Conservation (phyloP, 2,888 invertebrate genomes). For the Tipula helvola region DNA sequence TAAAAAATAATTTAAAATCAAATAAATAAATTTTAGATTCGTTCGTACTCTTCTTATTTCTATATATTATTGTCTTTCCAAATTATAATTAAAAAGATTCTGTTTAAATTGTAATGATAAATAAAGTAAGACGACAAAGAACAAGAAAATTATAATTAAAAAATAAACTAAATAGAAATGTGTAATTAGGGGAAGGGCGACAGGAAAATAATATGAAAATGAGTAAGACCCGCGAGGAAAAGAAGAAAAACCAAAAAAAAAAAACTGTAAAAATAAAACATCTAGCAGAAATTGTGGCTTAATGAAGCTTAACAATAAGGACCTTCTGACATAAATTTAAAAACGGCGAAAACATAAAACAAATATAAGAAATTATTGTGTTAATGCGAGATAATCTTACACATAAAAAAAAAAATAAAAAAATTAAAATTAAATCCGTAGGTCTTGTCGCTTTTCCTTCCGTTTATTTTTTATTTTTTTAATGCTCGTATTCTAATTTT, state of each 20-base stretch:
- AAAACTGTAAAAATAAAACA: not conserved
- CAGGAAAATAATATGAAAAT: not conserved
- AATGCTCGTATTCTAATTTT: not conserved
- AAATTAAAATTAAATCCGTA: not conserved
- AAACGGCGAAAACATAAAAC: slow-evolving; percentile 5
- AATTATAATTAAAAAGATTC: not conserved
- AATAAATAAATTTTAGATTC: not conserved
- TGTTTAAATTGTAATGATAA: not conserved
- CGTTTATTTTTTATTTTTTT: not conserved
- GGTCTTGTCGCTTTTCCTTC: not conserved
- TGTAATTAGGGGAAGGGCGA: not conserved
- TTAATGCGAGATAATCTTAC: slow-evolving; percentile 9
- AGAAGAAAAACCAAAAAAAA: not conserved
- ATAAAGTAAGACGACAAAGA: not conserved
- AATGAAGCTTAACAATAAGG: slow-evolving; percentile 9
- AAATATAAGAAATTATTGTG: not conserved
- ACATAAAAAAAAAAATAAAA: not conserved
- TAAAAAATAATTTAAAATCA: not conserved
- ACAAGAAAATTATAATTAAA: not conserved
- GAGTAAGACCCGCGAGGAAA: not conserved
- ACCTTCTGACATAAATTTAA: not conserved
- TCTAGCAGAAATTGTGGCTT: not conserved
- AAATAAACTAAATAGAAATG: not conserved
- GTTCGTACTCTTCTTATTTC: not conserved
- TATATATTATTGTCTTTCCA: not conserved